Evolutionary conservation across 2,113 vertebrate genomes (phyloP), one percentile per base, ranked within the genome.

Genomic region (Cynopterus brachyotis): DNA sequence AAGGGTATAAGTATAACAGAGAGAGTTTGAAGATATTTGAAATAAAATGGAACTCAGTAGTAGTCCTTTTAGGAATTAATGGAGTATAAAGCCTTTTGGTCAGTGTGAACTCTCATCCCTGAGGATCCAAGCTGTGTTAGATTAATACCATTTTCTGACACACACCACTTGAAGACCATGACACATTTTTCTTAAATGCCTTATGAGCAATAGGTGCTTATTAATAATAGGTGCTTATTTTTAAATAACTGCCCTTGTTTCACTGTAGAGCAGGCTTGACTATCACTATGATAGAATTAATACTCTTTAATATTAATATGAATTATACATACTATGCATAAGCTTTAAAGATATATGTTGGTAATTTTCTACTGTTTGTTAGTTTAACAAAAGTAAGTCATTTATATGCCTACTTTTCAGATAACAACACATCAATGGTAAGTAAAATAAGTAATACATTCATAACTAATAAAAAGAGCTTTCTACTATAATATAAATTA

Each of bases 361-460:
- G 86, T 91, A 92, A 95, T 89, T 98, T 55, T 42, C 3, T 55
- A 87, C 91, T 60, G 1, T 26, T 45, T 53, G 15, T 80, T 50
- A 95, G 73, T 62, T 72, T 30, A 92, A 62, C 2, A 0, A 96
- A 96, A 70, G 0, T 10, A 42, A 95, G 1, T 32, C 42, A 19
- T 0, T 10, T 4, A 45, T 37, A 9, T 94, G 3, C 11, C 2
- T 89, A 57, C 0, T 79, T 60, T 92, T 62, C 37, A 69, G 16
- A 22, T 60, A 59, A 30, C 26, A 95, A n/a, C 0, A 1, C 24
- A 45, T 62, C 85, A 32, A 55, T 94, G 40, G 89, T 8, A n/a
- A 28, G 13, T 84, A 28, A 17, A 57, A 35, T 50, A 93, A 26
- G 50, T 24, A 15, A 95, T 96, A 24, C 9, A 62, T 37, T 1